Evolutionary conservation across 2,113 vertebrate genomes (phyloP), one percentile per base, ranked within the genome.

Genomic region (Podiceps cristatus): DNA sequence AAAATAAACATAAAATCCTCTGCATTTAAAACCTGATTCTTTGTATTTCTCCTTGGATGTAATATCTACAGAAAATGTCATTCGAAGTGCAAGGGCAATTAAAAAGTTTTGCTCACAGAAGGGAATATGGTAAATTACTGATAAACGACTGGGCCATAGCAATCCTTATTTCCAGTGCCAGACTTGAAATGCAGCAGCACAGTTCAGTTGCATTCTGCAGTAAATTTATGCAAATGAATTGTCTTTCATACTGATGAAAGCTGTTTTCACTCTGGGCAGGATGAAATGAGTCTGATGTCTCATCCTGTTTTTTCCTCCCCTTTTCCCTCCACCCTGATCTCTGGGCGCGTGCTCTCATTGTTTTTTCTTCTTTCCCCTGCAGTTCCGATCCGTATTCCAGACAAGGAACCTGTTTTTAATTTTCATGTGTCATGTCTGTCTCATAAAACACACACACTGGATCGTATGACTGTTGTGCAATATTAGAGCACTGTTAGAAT

Each of bases 391-490:
- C 69, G 42, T 56, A 60, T 96, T 96, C 96, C 95, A 98, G 97
- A 96, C 17, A 5, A 81, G 42, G 82, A 96, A 85, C 93, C 93
- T 98, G 96, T 24, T 97, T 97, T 97, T 95, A 97, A 98, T 97
- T 97, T 97, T 93, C 91, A 59, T 96, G 80, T 97, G 95, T 95
- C 95, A 91, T 97, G 94, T 94, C 94, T 97, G 89, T 91, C 96
- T 97, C 91, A 93, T 96, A 94, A 97, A 97, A 91, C 73, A 96
- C 88, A 96, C 84, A 87, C 62, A 29, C 81, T 83, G 92, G 87
- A 93, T 97, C 95, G 80, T 96, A 93, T 96, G 95, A 97, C 89
- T 93, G 81, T 96, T 97, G 94, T 81, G 90, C 90, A 96, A 93
- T 96, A 63, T 72, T 63, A 73, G 91, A 93, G 81, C 1, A 9